Evolutionary conservation across 2,888 invertebrate species (phyloP).

Genomic region (Aphidoletes aphidimyza): DNA sequence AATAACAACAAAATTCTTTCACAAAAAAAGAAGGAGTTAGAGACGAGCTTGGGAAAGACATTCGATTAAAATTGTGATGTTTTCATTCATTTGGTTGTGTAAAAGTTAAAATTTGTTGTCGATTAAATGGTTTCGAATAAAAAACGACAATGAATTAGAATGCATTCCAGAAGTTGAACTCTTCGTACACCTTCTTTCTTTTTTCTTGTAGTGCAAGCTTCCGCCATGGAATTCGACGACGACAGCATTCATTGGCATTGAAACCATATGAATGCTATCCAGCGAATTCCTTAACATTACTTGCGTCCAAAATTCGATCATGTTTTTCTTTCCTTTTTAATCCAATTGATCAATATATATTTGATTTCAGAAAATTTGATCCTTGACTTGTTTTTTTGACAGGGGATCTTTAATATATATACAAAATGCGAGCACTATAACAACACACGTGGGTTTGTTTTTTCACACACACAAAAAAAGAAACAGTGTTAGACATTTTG

Average conservation of each 20-base stretch:
- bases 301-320: background rate
- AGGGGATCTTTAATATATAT: background rate
- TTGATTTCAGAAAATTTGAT: background rate
- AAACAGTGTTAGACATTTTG: background rate
- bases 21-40: background rate
- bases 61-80: background rate
- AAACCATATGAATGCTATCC: too few species aligned
- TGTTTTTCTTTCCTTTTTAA: constrained; percentile 35
- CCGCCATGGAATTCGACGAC: background rate
- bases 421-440: background rate
- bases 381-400: background rate
- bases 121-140: background rate
- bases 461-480: background rate
- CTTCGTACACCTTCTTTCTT: background rate
- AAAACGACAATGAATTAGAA: too few species aligned
- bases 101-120: background rate
- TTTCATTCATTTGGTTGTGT: background rate
- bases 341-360: constrained; percentile 52
- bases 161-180: background rate
- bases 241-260: background rate
- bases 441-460: too few species aligned
- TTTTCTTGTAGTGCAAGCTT: background rate
- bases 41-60: background rate
- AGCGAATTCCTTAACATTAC: background rate
- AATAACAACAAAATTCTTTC: background rate